Evolutionary conservation across 2,888 invertebrate species (phyloP).

Genomic region (Agrypnus murinus): DNA sequence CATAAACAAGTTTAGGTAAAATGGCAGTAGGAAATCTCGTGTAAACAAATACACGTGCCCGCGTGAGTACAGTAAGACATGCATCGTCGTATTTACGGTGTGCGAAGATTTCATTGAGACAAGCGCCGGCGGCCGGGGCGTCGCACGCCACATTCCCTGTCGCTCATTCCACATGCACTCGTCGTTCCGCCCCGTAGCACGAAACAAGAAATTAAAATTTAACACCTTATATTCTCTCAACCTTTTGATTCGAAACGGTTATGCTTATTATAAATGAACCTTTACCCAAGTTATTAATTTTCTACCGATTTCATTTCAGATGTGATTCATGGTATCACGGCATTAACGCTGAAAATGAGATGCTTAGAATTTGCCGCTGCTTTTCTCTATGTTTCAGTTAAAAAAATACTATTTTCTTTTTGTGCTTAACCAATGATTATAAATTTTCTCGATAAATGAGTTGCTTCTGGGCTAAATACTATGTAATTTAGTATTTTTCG

Average conservation of each 20-base stretch:
- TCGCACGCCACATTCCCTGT: constrained; percentile 55
- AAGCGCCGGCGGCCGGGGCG: constrained; percentile 52
- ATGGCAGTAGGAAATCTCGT: constrained; percentile 24
- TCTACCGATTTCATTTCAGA: background rate
- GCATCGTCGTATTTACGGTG: constrained; percentile 52
- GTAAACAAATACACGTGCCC: constrained; percentile 51
- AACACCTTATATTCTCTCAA: constrained; percentile 40
- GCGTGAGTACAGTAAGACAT: constrained; percentile 51
- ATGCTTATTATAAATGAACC: constrained; percentile 22
- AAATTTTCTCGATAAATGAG: too few species aligned
- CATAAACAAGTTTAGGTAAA: too few species aligned
- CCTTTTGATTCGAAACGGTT: constrained; percentile 24
- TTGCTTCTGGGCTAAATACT: background rate
- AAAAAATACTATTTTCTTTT: too few species aligned
- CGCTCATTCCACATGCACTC: constrained; percentile 52
- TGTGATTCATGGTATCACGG: background rate
- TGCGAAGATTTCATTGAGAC: constrained; percentile 54
- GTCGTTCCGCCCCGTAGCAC: constrained; percentile 47
- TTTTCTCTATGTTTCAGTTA: too few species aligned
- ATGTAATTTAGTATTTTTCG: background rate
- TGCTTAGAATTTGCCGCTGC: too few species aligned
- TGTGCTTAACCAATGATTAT: too few species aligned
- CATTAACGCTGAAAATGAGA: too few species aligned
- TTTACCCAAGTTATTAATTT: constrained; percentile 11
- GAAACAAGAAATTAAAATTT: constrained; percentile 51